Evolutionary conservation across 1,140 invertebrate species (phyloP).

Genomic region (Eurosta solidaginis): DNA sequence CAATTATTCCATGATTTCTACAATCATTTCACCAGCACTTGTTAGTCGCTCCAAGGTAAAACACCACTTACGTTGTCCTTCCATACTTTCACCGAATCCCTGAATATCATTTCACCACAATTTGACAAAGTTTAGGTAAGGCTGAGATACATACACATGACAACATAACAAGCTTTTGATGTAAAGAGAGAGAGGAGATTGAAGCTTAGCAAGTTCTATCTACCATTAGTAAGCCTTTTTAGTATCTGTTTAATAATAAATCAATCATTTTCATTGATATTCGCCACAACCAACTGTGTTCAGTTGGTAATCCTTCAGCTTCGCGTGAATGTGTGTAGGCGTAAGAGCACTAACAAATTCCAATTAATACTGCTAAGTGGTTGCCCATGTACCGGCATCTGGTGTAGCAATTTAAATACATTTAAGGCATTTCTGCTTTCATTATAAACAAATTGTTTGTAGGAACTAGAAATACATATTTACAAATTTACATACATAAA

Average conservation of each 20-base stretch:
- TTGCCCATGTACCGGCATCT: too few relatives aligned
- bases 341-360: not conserved
- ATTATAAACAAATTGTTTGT: not conserved
- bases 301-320: not conserved
- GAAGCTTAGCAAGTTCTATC: not conserved
- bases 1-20: too few relatives aligned
- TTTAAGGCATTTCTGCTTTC: too few relatives aligned
- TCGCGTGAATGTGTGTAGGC: not conserved
- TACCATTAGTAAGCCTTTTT: not conserved
- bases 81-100: too few relatives aligned
- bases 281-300: not conserved
- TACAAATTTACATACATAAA: not conserved
- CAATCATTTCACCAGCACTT: too few relatives aligned
- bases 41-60: too few relatives aligned
- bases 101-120: too few relatives aligned
- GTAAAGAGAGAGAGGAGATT: not conserved
- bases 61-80: too few relatives aligned
- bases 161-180: not conserved
- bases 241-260: not conserved
- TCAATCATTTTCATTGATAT: slow-evolving; percentile 12
- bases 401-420: too few relatives aligned
- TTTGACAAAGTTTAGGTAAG: too few relatives aligned
- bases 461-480: not conserved
- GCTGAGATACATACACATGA: too few relatives aligned
- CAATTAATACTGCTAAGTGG: not conserved